A percentile compares a stretch with the other conserved stretches of the same genome.
Conservation (phyloP, 2,113 vertebrate species). For the Cepphus grylle region DNA sequence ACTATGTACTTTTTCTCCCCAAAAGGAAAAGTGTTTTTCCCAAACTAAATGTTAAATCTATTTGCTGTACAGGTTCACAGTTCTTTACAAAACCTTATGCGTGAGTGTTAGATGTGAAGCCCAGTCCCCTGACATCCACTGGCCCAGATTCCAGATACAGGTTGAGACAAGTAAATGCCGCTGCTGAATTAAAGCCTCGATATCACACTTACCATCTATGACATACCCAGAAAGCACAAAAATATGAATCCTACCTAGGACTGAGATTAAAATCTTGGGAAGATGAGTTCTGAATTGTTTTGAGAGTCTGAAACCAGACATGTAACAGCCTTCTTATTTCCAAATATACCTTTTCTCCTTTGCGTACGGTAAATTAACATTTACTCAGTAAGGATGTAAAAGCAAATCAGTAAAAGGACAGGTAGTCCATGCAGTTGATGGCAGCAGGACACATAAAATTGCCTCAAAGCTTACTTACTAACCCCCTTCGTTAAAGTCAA, state of each 20-base stretch:
- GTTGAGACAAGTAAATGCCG: neutral
- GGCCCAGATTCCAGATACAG: neutral
- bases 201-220: neutral
- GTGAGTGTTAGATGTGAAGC: neutral
- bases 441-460: neutral
- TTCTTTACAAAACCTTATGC: neutral
- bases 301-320: neutral
- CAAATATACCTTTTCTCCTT: conserved; percentile 2
- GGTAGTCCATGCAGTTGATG: neutral
- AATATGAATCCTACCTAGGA: neutral
- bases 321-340: neutral
- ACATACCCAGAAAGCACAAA: neutral
- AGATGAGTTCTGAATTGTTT: neutral
- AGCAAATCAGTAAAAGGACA: neutral
- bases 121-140: neutral
- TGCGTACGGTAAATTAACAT: neutral
- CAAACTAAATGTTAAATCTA: neutral
- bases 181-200: neutral
- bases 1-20: neutral
- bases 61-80: neutral
- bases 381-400: neutral
- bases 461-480: neutral
- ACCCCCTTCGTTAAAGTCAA: neutral
- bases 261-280: neutral
- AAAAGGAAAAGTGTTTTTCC: neutral